Base-by-base conservation (phyloP, 2,113 vertebrate genomes). In the Engraulis encrasicolus region DNA sequence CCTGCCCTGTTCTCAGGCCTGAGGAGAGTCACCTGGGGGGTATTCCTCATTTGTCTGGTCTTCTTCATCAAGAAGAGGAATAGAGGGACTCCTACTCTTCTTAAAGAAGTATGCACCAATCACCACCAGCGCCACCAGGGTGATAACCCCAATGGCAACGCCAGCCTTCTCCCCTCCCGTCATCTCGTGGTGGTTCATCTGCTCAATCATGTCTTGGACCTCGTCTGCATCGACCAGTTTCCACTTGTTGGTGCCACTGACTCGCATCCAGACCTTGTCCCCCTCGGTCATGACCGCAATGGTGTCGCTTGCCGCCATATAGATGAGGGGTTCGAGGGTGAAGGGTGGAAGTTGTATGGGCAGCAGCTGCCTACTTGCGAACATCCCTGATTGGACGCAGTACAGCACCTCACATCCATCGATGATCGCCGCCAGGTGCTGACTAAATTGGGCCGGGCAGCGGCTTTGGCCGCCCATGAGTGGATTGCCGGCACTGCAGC, bases 321-420 rank as follows among this genome's bases (percentile, higher is more conserved):
- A 9, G 6, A 27, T 66, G 90, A 96, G 79, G 0, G 97, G 95
- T 3, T 85, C 89, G 50, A 79, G 92, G 0, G 94, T 96, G 84
- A 96, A 98, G 0, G 97, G 98, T 0, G 97, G 97, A 4, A 97
- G 94, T 2, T 66, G 89, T 36, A 96, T 85, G 0, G 96, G 95
- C 0, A 93, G 93, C 79, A 99, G 92, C 0, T 95, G 82, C 14
- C 86, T 86, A n/a, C 80, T 92, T 0, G 95, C 97, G 83, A 98
- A 96, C 50, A 95, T 20, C 0, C 95, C 95, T 0, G 97, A 94
- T 85, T 93, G 93, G 50, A 97, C 91, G 0, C 98, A 99, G 86
- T 96, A 98, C 18, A 97, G 93, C 27, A 99, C 92, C 92, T 97
- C 95, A 88, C 97, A 99, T 0, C 96, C 96, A 0, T 98, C 96